phyloP scores from a whole-genome alignment of 2,888 invertebrate genomes.

The Heliconius erato region DNA sequence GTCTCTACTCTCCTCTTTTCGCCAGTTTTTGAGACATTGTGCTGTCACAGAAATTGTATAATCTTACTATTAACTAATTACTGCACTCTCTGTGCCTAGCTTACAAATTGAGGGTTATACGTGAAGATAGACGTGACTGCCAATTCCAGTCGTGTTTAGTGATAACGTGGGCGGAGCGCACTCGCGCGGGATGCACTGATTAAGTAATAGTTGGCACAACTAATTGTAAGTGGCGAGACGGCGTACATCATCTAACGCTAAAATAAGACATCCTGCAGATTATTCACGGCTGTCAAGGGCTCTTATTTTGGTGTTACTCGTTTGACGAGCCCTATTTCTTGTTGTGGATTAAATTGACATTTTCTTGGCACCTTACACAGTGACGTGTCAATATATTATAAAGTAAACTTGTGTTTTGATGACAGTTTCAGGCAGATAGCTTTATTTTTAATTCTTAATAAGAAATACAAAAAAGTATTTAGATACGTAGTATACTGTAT shows the following conservation, averaged over 20 bases:
- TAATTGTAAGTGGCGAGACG: constrained; percentile 45
- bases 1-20: not conserved
- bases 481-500: not conserved
- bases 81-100: not conserved
- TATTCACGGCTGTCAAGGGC: constrained; percentile 41
- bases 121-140: not conserved
- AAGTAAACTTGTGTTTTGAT: not conserved
- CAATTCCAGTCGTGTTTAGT: constrained; percentile 8
- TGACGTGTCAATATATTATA: not conserved
- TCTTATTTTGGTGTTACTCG: constrained; percentile 14
- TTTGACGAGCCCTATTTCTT: constrained; percentile 2
- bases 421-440: not conserved
- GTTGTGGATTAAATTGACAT: constrained; percentile 10
- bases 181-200: constrained; percentile 47
- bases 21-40: not conserved
- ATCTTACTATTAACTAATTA: not conserved
- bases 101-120: not conserved
- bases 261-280: constrained; percentile 45
- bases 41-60: not conserved
- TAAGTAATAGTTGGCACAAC: constrained; percentile 50
- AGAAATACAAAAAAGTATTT: not conserved
- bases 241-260: constrained; percentile 40
- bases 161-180: constrained; percentile 32
- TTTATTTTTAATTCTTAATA: not conserved
- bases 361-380: constrained; percentile 5